Evolutionary conservation across 37 sponge, comb jelly and placozoan species (phyloP).

Genomic region (Corticium candelabrum): DNA sequence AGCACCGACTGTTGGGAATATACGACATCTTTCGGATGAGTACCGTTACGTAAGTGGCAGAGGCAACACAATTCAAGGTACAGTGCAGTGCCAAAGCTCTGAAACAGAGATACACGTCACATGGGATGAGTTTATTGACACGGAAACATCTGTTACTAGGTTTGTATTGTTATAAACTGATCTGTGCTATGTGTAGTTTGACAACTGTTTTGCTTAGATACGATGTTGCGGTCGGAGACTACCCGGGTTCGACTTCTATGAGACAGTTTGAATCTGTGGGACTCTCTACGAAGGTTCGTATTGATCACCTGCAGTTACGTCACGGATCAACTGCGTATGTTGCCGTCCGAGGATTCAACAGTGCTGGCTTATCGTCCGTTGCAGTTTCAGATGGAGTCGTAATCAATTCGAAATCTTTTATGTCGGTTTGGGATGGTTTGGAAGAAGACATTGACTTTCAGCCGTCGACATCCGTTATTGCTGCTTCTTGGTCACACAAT

Average conservation of each 20-base stretch:
- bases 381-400: constrained; percentile 25
- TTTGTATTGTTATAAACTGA: no score
- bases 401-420: constrained; percentile 20
- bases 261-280: background rate
- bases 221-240: background rate
- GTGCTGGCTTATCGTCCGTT: constrained; percentile 11
- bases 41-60: background rate
- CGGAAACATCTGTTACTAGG: background rate
- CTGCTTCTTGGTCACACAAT: background rate
- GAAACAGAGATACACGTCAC: background rate
- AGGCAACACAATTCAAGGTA: background rate
- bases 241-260: background rate
- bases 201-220: no score
- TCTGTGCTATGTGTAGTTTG: no score
- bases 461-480: background rate
- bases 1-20: background rate
- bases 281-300: background rate
- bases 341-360: constrained; percentile 26
- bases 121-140: background rate
- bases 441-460: background rate
- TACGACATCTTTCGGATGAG: background rate
- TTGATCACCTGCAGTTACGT: background rate
- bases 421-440: background rate
- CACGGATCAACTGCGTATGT: constrained; percentile 24
- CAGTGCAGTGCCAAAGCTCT: background rate